Base-by-base conservation (phyloP, 2,888 invertebrate genomes). In the Pollenia amentaria region DNA sequence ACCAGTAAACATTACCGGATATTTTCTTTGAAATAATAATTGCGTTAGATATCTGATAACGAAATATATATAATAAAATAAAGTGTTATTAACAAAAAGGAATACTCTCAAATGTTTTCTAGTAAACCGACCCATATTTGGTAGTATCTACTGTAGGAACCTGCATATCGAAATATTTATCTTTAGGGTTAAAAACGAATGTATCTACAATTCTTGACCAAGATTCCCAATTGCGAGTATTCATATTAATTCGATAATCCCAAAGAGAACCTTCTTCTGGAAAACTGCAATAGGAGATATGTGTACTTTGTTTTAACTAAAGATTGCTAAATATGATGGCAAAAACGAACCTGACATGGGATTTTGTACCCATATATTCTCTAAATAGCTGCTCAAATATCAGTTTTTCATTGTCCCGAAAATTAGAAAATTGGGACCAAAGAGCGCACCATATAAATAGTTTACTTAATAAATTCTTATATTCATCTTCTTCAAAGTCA, bases 91-190 rank as follows among this genome's bases (percentile, higher is more conserved):
- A 4, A 42, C 3, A 29, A 65, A 29, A 10, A 1, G n/a, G 14
- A 51, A 10, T 40, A 16, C 10, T 18, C 8, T 18, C 11, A 3
- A 48, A 6, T 6, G 1, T 48, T 8, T 21, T 1, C 4, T 16
- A 16, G 9, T n/a, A 11, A 12, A 79, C 84, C 83, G 67, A 97
- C 79, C 97, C 97, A 91, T 96, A 98, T 89, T 98, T 95, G 0
- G 97, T 96, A 0, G 98, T 98, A 91, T 98, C 98, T n/a, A 96
- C 95, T 0, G 98, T 98, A 0, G 98, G 98, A 10, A 98, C 98
- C 10, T 98, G 94, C 91, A 97, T 97, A 91, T 98, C 98, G 91
- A 98, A 98, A 93, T 97, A 98, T 1, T 97, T 97, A 40, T 94
- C 93, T 1, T 95, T 94, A 14, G 94, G 93, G 91, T 96, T 95